Base-by-base conservation (phyloP, 2,113 vertebrate genomes). In the Malurus melanocephalus region DNA sequence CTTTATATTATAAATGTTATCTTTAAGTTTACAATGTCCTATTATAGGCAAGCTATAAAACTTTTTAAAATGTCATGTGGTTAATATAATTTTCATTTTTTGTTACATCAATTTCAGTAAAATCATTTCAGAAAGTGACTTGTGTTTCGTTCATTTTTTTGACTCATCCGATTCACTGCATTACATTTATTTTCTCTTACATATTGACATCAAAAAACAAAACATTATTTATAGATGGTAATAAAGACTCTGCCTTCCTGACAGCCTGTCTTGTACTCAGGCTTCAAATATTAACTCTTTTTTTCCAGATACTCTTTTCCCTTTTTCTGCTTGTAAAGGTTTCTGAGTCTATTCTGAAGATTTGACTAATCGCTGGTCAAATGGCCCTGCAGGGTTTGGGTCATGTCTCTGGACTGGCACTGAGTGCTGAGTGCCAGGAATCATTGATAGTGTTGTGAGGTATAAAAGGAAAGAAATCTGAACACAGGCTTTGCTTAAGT, bases 71-170 rank as follows among this genome's bases (percentile, higher is more conserved):
- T 61, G 35, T 76, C 27, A 28, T 82, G 59, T 76, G 48, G 71
- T 60, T 64, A 61, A 67, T 75, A 77, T 87, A 45, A 33, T 85
- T 55, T 73, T 83, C 33, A 45, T 11, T 24, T 78, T 55, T 60
- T 68, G 16, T 71, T 86, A 10, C 26, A 57, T 90, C 57, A 30
- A 16, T 90, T 86, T 90, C 78, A 95, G 92, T 95, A 95, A 95
- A 95, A 87, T 69, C 0, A 46, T 76, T 92, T 76, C 71, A 68
- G 38, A 95, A 95, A 95, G 32, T 43, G 33, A 43, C 57, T 79
- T 78, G 83, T 49, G 78, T 90, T 88, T 81, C 0, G 1, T 93
- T 94, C 24, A 42, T 90, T 93, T 75, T 90, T 86, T 61, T 32
- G 22, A 49, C 65, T 80, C n/a, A 76, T 79, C 48, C 12, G 19